phyloP scores from a whole-genome alignment of 2,888 invertebrate genomes.

The Cistogaster globosa region DNA sequence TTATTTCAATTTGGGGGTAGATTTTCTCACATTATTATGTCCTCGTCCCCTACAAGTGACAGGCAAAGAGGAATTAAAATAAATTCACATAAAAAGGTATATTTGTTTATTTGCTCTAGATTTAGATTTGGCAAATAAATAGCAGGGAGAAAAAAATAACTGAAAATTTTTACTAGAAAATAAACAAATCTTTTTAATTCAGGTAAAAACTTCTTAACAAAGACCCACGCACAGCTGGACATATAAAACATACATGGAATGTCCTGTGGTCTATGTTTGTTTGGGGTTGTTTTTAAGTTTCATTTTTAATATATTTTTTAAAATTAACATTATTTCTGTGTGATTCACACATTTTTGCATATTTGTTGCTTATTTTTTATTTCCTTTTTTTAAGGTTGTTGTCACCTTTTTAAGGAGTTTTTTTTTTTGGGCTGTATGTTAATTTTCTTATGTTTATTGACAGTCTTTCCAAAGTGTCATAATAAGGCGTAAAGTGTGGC shows the following conservation, averaged over 20 bases:
- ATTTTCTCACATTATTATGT: slow-evolving; percentile 72
- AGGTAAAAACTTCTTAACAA: slow-evolving; percentile 58
- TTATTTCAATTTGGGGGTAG: slow-evolving; percentile 64
- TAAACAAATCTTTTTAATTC: slow-evolving; percentile 44
- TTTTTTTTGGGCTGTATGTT: slow-evolving; percentile 38
- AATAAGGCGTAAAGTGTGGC: slow-evolving; percentile 72
- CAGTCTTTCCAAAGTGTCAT: slow-evolving; percentile 70
- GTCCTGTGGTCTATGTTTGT: background rate
- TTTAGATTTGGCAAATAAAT: slow-evolving; percentile 24
- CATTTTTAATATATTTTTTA: slow-evolving; percentile 12
- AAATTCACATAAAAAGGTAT: slow-evolving; percentile 20
- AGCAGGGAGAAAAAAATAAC: background rate
- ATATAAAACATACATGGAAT: slow-evolving; percentile 18
- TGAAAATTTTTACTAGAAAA: slow-evolving; percentile 1
- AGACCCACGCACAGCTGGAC: slow-evolving; percentile 73
- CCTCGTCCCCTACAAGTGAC: slow-evolving; percentile 12
- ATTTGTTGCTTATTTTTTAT: slow-evolving; percentile 51
- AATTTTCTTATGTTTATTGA: slow-evolving; percentile 58
- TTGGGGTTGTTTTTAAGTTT: slow-evolving; percentile 35
- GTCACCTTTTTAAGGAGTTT: slow-evolving; percentile 58
- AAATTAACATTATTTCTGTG: slow-evolving; percentile 50
- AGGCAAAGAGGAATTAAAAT: slow-evolving; percentile 11
- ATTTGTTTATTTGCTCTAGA: slow-evolving; percentile 67
- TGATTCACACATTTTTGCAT: slow-evolving; percentile 50
- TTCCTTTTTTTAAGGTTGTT: slow-evolving; percentile 29